A percentile compares a stretch with the other conserved stretches of the same genome.
Evolutionary conservation across 2,113 vertebrate species (phyloP).

Genomic region (Lynx canadensis): DNA sequence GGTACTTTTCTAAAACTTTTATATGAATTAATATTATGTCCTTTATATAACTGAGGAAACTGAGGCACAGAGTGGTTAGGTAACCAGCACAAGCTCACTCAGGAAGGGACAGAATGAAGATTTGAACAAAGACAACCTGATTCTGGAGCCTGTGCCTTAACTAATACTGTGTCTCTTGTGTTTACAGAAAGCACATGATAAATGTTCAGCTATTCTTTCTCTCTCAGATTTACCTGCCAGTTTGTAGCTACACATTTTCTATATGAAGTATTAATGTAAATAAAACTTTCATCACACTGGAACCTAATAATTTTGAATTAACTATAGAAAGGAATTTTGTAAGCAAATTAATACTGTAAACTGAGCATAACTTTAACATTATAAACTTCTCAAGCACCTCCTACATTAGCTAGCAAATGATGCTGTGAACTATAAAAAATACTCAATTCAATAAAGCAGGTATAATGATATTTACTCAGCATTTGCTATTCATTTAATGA

Average conservation of each 20-base stretch:
- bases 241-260: background rate
- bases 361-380: background rate
- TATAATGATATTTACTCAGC: background rate
- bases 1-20: background rate
- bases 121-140: background rate
- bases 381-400: constrained; percentile 4
- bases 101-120: background rate
- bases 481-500: constrained; percentile 28
- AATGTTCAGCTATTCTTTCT: background rate
- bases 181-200: background rate
- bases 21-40: background rate
- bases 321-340: background rate
- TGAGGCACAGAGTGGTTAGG: background rate
- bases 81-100: background rate
- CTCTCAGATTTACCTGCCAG: background rate
- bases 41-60: background rate
- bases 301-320: constrained; percentile 14
- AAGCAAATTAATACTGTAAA: background rate
- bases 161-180: background rate
- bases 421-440: constrained; percentile 20
- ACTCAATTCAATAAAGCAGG: background rate
- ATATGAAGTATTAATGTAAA: background rate
- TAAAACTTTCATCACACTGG: constrained; percentile 12
- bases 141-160: background rate
- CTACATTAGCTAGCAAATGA: background rate